Evolutionary conservation across 2,888 invertebrate genomes (phyloP).

Genomic region (Acleris laterana): DNA sequence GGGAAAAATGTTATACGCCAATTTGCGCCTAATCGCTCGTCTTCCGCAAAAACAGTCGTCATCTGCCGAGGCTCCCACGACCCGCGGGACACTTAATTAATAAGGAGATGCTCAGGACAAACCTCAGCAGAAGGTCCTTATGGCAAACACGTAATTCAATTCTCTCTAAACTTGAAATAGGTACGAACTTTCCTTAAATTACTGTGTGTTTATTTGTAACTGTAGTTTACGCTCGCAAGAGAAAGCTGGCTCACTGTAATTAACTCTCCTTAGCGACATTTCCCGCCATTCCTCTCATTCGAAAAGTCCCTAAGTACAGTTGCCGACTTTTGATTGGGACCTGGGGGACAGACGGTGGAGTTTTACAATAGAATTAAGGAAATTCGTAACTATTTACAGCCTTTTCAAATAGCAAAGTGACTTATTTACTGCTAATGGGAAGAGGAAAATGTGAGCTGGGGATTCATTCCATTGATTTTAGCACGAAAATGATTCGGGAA

Average conservation of each 20-base stretch:
- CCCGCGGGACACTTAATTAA: slow-evolving; percentile 62
- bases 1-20: slow-evolving; percentile 51
- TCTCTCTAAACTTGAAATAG: slow-evolving; percentile 2
- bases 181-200: slow-evolving; percentile 12
- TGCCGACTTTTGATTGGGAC: slow-evolving; percentile 65
- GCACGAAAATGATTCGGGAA: neutral
- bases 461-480: slow-evolving; percentile 9
- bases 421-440: slow-evolving; percentile 29
- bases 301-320: slow-evolving; percentile 59
- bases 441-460: slow-evolving; percentile 15
- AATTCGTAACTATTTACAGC: slow-evolving; percentile 42
- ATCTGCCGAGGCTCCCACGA: slow-evolving; percentile 57
- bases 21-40: slow-evolving; percentile 53
- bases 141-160: neutral
- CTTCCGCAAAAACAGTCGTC: slow-evolving; percentile 53
- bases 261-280: slow-evolving; percentile 46
- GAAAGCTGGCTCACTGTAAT: slow-evolving; percentile 27
- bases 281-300: slow-evolving; percentile 51
- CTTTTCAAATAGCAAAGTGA: slow-evolving; percentile 39
- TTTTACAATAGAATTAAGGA: slow-evolving; percentile 43
- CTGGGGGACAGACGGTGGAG: slow-evolving; percentile 41
- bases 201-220: slow-evolving; percentile 19
- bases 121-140: slow-evolving; percentile 9
- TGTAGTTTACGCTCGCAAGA: slow-evolving; percentile 13
- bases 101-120: slow-evolving; percentile 50